Evolutionary conservation across 2,797 vertebrate species (phyloP).

Genomic region (Rhinoraja longicauda): DNA sequence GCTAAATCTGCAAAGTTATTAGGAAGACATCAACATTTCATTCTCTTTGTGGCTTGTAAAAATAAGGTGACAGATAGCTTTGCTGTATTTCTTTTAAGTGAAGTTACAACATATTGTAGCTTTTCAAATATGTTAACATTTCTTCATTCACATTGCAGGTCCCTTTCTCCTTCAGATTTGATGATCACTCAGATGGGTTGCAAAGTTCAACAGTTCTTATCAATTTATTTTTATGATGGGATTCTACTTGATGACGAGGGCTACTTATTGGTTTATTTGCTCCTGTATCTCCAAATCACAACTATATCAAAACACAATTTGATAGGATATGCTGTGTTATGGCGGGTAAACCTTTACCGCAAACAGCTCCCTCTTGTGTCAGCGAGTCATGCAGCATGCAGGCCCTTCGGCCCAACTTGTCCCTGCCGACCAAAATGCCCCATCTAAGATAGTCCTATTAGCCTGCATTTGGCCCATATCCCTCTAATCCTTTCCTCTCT

Average conservation of each 20-base stretch:
- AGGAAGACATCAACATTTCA: background rate
- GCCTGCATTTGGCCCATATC: too few species aligned
- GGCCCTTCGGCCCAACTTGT: too few species aligned
- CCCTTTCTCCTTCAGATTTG: background rate
- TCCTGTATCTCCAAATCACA: background rate
- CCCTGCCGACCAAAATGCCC: too few species aligned
- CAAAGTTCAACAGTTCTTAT: background rate
- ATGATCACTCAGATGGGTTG: background rate
- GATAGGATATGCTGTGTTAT: background rate
- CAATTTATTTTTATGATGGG: background rate
- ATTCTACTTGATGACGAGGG: background rate
- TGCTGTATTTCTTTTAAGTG: background rate
- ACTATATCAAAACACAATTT: background rate
- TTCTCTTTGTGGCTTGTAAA: background rate
- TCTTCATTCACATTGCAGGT: background rate
- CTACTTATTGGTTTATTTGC: background rate
- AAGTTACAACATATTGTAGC: background rate
- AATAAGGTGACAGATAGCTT: background rate
- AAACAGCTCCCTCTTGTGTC: background rate
- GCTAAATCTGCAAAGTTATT: background rate
- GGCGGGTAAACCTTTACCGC: background rate
- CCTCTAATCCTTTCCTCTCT: too few species aligned
- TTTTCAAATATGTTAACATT: background rate
- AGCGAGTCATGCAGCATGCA: too few species aligned
- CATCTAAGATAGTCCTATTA: too few species aligned